phyloP scores from a whole-genome alignment of 2,113 vertebrate species.

The Aptenodytes forsteri region DNA sequence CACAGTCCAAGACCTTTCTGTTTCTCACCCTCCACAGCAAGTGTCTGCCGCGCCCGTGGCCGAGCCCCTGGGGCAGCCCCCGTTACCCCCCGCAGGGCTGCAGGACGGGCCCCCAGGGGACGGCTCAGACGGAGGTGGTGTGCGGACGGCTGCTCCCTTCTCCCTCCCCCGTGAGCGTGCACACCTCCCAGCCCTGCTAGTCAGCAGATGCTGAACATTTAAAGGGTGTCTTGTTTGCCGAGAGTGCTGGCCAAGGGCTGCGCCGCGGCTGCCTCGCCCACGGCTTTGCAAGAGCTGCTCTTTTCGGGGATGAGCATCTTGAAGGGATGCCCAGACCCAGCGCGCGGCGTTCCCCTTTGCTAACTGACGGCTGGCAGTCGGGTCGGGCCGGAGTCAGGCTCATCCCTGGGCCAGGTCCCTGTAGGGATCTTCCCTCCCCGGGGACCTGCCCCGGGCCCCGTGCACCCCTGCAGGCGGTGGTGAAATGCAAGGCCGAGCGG shows the following conservation, averaged over 20 bases:
- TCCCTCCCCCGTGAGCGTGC: rapidly evolving
- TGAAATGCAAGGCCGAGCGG: not conserved
- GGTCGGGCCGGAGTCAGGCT: no score
- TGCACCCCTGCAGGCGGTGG: rapidly evolving
- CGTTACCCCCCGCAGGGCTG: not conserved
- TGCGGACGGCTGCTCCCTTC: not conserved
- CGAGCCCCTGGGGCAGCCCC: not conserved
- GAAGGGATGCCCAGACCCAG: no score
- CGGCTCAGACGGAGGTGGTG: not conserved
- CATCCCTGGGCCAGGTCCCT: not conserved
- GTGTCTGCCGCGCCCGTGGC: not conserved
- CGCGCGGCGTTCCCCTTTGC: rapidly evolving
- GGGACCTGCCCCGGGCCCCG: not conserved
- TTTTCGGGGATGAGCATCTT: not conserved
- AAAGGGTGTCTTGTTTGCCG: not conserved
- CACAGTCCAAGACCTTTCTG: not conserved
- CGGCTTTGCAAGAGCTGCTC: not conserved
- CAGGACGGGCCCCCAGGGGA: not conserved
- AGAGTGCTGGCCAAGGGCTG: not conserved
- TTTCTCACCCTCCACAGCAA: not conserved
- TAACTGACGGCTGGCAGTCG: not conserved
- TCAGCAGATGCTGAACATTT: rapidly evolving
- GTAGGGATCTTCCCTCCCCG: not conserved
- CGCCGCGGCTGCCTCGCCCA: not conserved
- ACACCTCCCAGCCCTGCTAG: not conserved